A percentile compares a stretch with the other conserved stretches of the same genome.
Conservation (phyloP, 2,113 vertebrate species). For the Eurypyga helias region DNA sequence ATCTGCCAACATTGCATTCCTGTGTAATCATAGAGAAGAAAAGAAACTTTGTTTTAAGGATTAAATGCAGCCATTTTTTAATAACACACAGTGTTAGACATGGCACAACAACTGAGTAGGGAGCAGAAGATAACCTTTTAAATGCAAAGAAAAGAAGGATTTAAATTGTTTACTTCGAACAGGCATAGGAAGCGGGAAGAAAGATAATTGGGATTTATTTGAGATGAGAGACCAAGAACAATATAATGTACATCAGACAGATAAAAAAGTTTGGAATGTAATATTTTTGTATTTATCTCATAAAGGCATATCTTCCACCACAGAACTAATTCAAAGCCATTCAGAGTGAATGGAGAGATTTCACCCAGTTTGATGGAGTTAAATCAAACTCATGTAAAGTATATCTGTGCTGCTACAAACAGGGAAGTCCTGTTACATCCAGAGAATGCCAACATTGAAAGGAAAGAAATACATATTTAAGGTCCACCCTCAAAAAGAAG, state of each 20-base stretch:
- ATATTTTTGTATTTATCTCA: background rate
- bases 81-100: background rate
- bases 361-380: background rate
- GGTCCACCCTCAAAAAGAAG: background rate
- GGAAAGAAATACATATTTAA: background rate
- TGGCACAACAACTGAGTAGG: slow-evolving; percentile 22
- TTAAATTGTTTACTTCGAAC: slow-evolving; percentile 49
- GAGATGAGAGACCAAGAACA: background rate
- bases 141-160: slow-evolving; percentile 9
- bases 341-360: background rate
- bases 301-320: background rate
- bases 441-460: background rate
- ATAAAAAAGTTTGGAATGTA: background rate
- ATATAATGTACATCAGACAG: background rate
- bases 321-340: background rate
- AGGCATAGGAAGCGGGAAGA: slow-evolving; percentile 1
- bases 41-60: slow-evolving; percentile 65
- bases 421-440: background rate
- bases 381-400: background rate
- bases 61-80: slow-evolving; percentile 55
- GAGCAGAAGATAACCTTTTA: slow-evolving; percentile 56
- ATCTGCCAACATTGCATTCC: slow-evolving; percentile 59
- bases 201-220: background rate
- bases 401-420: background rate
- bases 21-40: slow-evolving; percentile 29